Base-by-base conservation (phyloP, 2,888 invertebrate genomes). In the Trissolcus brochymenae region DNA sequence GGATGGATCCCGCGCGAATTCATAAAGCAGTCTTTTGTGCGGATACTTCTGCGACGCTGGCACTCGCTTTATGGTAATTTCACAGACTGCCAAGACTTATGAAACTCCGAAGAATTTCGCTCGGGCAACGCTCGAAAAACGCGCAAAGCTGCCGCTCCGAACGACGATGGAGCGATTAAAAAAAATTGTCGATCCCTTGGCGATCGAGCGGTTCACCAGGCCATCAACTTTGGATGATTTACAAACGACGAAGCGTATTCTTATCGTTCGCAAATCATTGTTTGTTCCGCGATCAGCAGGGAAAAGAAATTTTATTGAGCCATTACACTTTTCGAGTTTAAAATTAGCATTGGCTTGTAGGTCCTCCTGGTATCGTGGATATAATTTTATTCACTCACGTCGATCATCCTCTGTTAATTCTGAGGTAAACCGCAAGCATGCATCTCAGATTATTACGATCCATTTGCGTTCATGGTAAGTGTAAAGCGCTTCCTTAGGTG, bases 11-110 rank as follows among this genome's bases (percentile, higher is more conserved):
- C 84, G 84, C 84, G 85, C 84, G 84, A 87, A 88, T 87, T 88
- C 88, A 87, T 87, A 87, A 87, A 87, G 84, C 85, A 83, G 83
- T 83, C 87, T 85, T 87, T 87, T 88, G 87, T 87, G 83, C 84
- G 84, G 84, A 85, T 85, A 86, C 82, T 82, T 81, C 80, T 76
- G 79, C 79, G 73, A 79, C 80, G 81, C 82, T 83, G 78, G 78
- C 81, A 82, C 83, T 86, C 35, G 35, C 86, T 86, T 87, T 87
- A 87, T 86, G 86, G 84, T 86, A 87, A 88, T 88, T 87, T 86
- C 83, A 81, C 83, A 81, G 82, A 76, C 81, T 80, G 76, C 78
- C 83, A 81, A 81, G 85, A 82, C 84, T 84, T 83, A 82, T 76
- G 82, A 83, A 79, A 80, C 73, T 74, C 67, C 70, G 64, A 78